Evolutionary conservation across 2,113 vertebrate species (phyloP), one percentile per base, ranked within the genome.

Genomic region (Chionodraco myersi): DNA sequence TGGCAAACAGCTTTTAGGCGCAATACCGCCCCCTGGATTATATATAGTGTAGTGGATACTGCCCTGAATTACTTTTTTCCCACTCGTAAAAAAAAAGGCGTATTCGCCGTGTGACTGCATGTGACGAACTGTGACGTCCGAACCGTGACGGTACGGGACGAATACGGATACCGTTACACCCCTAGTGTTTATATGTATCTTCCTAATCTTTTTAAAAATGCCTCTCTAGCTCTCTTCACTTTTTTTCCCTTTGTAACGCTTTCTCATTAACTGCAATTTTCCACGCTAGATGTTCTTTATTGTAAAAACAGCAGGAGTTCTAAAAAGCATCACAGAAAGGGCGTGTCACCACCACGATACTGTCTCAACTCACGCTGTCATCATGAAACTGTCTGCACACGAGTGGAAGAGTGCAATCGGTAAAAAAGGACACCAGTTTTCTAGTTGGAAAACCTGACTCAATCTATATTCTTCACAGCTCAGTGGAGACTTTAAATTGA

Each of bases 401-500:
- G 54, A 34, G 57, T 76, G 52, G 69, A 77, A 75, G 59, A 78
- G 61, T 16, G 54, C 58, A 79, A 84, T 68, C 59, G 13, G 74
- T 59, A 51, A 75, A 79, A 81, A 80, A 5, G 45, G 72, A 72
- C 73, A 72, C 82, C 59, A 84, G 77, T 83, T 71, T 74, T 85
- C 10, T 10, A 66, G 63, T 34, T n/a, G 51, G 67, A 87, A 80
- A 88, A 23, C 86, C 87, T 86, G 86, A 89, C 80, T 90, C 86
- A 82, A 85, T 90, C 78, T 83, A 5, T 85, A 86, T 83, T 81
- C 71, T 80, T 53, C 47, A 36, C 84, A 84, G 82, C 82, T 87
- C 86, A 89, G 64, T 70, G 76, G 77, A 88, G 66, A 79, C 86
- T 89, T 77, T 83, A 87, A 86, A 83, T 79, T 77, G 74, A 83